Percentiles rank a stretch among this genome's conserved stretches.
Conservation (phyloP, 2,113 vertebrate genomes). For the Saguinus imperator region DNA sequence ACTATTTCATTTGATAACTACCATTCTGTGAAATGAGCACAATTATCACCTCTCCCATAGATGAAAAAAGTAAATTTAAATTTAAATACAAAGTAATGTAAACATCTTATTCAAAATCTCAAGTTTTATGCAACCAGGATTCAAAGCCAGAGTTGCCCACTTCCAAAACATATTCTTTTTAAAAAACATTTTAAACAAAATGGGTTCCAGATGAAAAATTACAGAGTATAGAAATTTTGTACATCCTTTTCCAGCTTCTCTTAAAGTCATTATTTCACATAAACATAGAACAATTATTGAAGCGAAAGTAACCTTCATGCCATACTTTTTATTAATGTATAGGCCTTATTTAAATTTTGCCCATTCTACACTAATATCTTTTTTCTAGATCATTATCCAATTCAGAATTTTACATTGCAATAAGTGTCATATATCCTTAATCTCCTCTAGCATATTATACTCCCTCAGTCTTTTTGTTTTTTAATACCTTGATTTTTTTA, state of each 20-base stretch:
- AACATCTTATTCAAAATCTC: neutral
- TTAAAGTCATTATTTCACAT: neutral
- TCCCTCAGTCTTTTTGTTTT: neutral
- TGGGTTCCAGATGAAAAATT: neutral
- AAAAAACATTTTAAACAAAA: neutral
- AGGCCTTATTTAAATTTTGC: neutral
- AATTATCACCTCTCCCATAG: neutral
- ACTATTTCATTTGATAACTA: conserved; percentile 1
- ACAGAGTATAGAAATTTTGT: neutral
- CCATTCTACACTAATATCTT: neutral
- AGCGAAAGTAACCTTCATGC: neutral
- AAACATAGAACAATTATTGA: neutral
- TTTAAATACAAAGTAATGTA: neutral
- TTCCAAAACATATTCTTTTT: neutral
- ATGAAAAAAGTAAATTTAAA: conserved; percentile 17
- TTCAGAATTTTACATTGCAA: neutral
- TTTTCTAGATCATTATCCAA: neutral
- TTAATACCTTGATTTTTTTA: neutral
- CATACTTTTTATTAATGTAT: neutral
- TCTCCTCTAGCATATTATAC: neutral
- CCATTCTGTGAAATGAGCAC: neutral
- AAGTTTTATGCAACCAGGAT: neutral
- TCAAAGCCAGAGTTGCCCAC: neutral
- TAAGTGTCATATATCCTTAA: neutral
- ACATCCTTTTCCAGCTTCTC: neutral